phyloP scores from a whole-genome alignment of 2,797 vertebrate genomes.

The Sphaeramia orbicularis region DNA sequence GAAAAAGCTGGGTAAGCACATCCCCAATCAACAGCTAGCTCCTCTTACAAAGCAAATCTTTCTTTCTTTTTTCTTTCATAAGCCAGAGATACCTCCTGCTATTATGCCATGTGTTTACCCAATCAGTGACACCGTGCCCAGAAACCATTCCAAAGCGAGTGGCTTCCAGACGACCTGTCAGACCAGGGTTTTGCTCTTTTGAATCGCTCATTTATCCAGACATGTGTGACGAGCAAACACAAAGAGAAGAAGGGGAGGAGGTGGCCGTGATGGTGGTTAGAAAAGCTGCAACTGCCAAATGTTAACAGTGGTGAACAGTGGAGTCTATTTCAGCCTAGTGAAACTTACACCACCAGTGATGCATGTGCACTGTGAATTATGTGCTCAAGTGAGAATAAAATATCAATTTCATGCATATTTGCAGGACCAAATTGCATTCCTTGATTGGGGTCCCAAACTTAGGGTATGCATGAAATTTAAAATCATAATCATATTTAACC shows the following conservation, averaged over 20 bases:
- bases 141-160: constrained; percentile 31
- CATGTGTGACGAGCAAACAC: constrained; percentile 25
- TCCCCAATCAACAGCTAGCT: constrained; percentile 10
- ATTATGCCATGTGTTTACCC: constrained; percentile 43
- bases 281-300: constrained; percentile 6
- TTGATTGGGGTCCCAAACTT: constrained; percentile 57
- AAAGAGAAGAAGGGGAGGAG: not conserved
- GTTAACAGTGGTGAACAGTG: constrained; percentile 27
- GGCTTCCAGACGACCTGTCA: constrained; percentile 46
- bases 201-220: constrained; percentile 11
- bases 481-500: constrained; percentile 59
- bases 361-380: constrained; percentile 20
- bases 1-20: constrained; percentile 37
- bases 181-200: constrained; percentile 3
- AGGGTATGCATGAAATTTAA: constrained; percentile 63
- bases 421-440: constrained; percentile 64
- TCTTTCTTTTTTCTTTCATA: not conserved
- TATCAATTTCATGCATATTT: constrained; percentile 74
- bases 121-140: constrained; percentile 36
- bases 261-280: not conserved
- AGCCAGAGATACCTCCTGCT: constrained; percentile 13
- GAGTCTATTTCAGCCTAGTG: not conserved
- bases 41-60: constrained; percentile 27
- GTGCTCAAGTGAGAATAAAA: constrained; percentile 55
- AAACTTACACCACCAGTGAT: constrained; percentile 22